Percentiles rank a stretch among this genome's conserved stretches.
Evolutionary conservation across 2,888 invertebrate genomes (phyloP).

Genomic region (Eilema caniola): DNA sequence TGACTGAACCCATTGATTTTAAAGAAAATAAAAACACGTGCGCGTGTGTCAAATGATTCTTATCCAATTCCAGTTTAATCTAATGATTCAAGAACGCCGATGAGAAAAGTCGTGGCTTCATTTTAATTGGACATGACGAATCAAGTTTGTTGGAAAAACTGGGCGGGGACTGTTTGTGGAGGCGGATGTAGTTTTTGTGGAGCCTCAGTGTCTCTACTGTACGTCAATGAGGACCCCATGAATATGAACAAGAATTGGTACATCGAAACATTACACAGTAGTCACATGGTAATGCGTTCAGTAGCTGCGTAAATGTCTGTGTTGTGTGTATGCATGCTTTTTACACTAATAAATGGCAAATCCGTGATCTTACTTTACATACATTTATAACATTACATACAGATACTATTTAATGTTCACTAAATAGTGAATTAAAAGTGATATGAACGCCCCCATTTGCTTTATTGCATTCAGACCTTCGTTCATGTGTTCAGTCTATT

Average conservation of each 20-base stretch:
- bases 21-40: too few species aligned
- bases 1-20: too few species aligned
- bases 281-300: slow-evolving; percentile 14
- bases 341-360: background rate
- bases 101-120: slow-evolving; percentile 75
- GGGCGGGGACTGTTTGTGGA: slow-evolving; percentile 75
- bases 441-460: background rate
- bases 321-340: background rate
- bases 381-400: background rate
- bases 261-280: slow-evolving; percentile 8
- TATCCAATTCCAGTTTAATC: slow-evolving; percentile 26
- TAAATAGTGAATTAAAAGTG: too few species aligned
- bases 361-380: background rate
- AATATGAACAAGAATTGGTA: slow-evolving; percentile 28
- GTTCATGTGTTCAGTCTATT: background rate
- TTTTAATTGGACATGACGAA: slow-evolving; percentile 83
- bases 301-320: background rate
- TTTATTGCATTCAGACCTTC: background rate
- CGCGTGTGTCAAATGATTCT: slow-evolving; percentile 1
- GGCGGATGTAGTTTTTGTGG: slow-evolving; percentile 66
- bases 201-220: slow-evolving; percentile 32
- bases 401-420: too few species aligned
- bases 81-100: slow-evolving; percentile 40
- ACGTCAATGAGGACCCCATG: slow-evolving; percentile 32
- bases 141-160: slow-evolving; percentile 78